phyloP scores from a whole-genome alignment of 37 sponge, comb jelly and placozoan genomes.

The Tethya wilhelma region DNA sequence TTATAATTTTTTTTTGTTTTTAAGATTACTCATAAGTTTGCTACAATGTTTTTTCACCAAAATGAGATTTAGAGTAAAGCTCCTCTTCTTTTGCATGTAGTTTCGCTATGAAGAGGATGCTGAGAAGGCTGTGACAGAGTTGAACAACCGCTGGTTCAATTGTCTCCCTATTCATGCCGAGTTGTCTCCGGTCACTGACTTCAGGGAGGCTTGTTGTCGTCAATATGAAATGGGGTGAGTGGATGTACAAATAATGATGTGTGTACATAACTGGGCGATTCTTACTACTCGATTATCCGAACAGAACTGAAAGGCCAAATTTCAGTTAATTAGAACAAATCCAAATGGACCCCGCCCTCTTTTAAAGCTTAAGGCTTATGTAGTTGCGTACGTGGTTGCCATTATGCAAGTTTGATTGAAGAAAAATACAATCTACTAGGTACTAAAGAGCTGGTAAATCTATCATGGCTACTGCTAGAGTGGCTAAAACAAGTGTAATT shows the following conservation, averaged over 20 bases:
- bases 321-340: too few relatives aligned
- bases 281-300: not conserved
- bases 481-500: too few relatives aligned
- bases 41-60: not conserved
- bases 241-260: not conserved
- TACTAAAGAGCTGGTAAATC: too few relatives aligned
- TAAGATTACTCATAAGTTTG: not conserved
- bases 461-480: too few relatives aligned
- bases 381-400: too few relatives aligned
- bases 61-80: not conserved
- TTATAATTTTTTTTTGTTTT: not conserved
- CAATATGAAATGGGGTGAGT: slow-evolving; percentile 98
- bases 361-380: too few relatives aligned
- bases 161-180: slow-evolving; percentile 94
- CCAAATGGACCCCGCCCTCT: too few relatives aligned
- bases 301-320: too few relatives aligned
- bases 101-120: slow-evolving; percentile 92
- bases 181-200: slow-evolving; percentile 99
- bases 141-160: slow-evolving; percentile 99
- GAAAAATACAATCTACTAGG: too few relatives aligned
- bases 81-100: too few relatives aligned
- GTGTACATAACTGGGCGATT: not conserved
- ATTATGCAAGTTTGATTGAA: too few relatives aligned
- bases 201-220: slow-evolving; percentile 98
- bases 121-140: slow-evolving; percentile 85